A percentile compares a stretch with the other conserved stretches of the same genome.
phyloP scores from a whole-genome alignment of 2,888 invertebrate genomes.

The Oligia latruncula region DNA sequence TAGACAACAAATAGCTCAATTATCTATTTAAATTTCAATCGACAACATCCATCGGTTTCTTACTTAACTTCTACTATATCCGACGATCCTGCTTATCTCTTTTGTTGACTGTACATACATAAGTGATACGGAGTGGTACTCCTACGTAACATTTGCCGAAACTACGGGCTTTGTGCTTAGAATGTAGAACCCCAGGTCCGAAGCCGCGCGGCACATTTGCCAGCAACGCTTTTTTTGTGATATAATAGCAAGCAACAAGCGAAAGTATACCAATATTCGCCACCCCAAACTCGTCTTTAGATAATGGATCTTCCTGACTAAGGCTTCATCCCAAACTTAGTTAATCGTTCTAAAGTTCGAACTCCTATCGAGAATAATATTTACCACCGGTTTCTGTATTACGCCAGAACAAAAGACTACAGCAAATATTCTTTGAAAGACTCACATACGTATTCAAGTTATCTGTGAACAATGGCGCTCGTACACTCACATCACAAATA shows the following conservation, averaged over 20 bases:
- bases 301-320: neutral
- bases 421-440: conserved; percentile 51
- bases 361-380: conserved; percentile 28
- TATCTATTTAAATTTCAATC: no score
- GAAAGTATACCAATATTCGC: neutral
- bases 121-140: neutral
- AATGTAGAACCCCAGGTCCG: neutral
- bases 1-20: no score
- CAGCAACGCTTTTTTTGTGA: neutral
- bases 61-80: no score
- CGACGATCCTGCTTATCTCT: no score
- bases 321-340: neutral
- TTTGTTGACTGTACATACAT: no score
- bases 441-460: conserved; percentile 60
- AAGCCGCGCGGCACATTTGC: neutral
- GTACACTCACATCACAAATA: conserved; percentile 68
- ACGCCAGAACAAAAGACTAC: conserved; percentile 36
- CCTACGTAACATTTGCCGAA: neutral
- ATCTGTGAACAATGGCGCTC: conserved; percentile 63
- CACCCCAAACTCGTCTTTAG: neutral
- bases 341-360: neutral
- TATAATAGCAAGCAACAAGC: neutral
- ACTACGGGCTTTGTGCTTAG: neutral
- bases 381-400: conserved; percentile 17
- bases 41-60: no score